A percentile compares a stretch with the other conserved stretches of the same genome.
phyloP scores from a whole-genome alignment of 2,113 vertebrate genomes.

The Pongo abelii region DNA sequence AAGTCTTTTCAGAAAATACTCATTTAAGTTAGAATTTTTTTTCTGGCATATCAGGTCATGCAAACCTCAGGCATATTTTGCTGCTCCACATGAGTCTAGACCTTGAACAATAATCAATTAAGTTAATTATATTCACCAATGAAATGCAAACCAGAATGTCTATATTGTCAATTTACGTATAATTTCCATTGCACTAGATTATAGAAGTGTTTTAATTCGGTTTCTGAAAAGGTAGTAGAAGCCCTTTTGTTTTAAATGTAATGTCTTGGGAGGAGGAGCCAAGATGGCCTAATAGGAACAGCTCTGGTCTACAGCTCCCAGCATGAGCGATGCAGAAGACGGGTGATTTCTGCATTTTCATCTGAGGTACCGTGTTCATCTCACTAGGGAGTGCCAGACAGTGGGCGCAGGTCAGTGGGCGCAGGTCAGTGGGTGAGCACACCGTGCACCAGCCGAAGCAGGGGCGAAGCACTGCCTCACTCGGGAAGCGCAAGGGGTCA shows the following conservation, averaged over 20 bases:
- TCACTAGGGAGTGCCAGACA: too few relatives aligned
- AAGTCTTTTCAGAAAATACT: slow-evolving; percentile 34
- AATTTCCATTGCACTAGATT: slow-evolving; percentile 67
- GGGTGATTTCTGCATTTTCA: too few relatives aligned
- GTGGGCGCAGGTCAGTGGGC: too few relatives aligned
- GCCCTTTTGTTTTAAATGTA: slow-evolving; percentile 26
- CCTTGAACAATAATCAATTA: slow-evolving; percentile 24
- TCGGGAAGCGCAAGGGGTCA: too few relatives aligned
- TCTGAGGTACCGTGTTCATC: too few relatives aligned
- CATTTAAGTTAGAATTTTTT: background rate
- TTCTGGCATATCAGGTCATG: background rate
- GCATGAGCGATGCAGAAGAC: too few relatives aligned
- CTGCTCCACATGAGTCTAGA: slow-evolving; percentile 51
- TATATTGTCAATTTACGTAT: slow-evolving; percentile 46
- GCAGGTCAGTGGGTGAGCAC: too few relatives aligned
- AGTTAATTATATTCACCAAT: background rate
- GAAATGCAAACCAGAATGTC: slow-evolving; percentile 59
- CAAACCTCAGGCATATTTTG: background rate
- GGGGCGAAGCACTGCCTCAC: too few relatives aligned
- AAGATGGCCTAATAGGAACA: too few relatives aligned
- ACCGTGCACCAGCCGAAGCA: too few relatives aligned
- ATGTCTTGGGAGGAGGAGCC: too few relatives aligned
- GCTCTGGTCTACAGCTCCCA: too few relatives aligned
- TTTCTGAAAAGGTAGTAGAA: slow-evolving; percentile 51
- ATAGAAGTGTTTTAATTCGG: slow-evolving; percentile 44